Evolutionary conservation across 2,888 invertebrate genomes (phyloP).

Genomic region (Eristalis arbustorum): DNA sequence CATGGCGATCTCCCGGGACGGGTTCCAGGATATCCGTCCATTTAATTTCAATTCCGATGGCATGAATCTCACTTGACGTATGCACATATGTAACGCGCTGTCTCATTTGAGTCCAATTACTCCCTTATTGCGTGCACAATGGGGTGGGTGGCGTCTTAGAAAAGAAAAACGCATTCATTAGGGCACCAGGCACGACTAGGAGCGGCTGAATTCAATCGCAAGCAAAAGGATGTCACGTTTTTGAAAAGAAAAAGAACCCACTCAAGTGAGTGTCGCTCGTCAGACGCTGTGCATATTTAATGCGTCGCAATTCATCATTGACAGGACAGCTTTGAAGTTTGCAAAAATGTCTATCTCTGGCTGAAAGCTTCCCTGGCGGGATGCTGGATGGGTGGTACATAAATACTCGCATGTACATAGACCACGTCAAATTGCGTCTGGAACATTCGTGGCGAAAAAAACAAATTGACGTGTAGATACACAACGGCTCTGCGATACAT

Average conservation of each 20-base stretch:
- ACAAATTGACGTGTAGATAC: background rate
- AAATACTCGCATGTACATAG: background rate
- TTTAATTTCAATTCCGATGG: background rate
- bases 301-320: background rate
- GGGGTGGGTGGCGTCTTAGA: background rate
- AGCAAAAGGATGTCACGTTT: slow-evolving; percentile 22
- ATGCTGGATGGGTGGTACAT: background rate
- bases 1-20: background rate
- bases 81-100: no score
- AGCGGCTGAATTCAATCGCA: slow-evolving; percentile 1
- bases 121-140: slow-evolving; percentile 4
- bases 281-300: background rate
- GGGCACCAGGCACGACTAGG: background rate
- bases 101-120: slow-evolving; percentile 3
- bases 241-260: background rate
- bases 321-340: background rate
- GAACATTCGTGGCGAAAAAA: background rate
- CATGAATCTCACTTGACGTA: background rate
- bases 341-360: background rate
- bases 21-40: background rate
- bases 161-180: background rate
- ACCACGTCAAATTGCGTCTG: background rate
- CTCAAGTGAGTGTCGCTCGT: background rate
- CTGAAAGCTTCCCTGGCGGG: background rate
- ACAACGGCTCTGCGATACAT: background rate